Evolutionary conservation across 2,888 invertebrate genomes (phyloP).

Genomic region (Dinocampus coccinellae): DNA sequence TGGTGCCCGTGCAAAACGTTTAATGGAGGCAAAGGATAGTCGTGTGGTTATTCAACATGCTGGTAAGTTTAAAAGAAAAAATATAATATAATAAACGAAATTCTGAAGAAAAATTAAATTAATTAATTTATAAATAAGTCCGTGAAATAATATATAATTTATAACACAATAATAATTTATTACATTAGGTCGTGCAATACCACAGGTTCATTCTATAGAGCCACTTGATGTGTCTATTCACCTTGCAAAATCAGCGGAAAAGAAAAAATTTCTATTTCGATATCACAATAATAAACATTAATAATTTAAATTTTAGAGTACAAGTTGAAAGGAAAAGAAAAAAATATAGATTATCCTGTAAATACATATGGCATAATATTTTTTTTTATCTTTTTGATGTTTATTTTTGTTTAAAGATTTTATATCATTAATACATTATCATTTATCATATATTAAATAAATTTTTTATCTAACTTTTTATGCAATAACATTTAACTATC

Average conservation of each 20-base stretch:
- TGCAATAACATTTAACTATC: neutral
- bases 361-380: neutral
- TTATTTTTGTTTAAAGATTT: neutral
- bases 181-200: neutral
- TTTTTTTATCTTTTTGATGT: neutral
- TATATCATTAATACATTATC: neutral
- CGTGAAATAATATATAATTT: constrained; percentile 5
- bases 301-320: neutral
- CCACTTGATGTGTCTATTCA: constrained; percentile 49
- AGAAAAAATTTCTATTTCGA: constrained; percentile 44
- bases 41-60: constrained; percentile 57
- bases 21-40: constrained; percentile 50
- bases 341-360: neutral
- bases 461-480: neutral
- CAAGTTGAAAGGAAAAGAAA: neutral
- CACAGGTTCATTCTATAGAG: neutral
- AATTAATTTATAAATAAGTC: neutral
- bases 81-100: neutral
- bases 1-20: constrained; percentile 45
- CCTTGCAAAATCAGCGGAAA: constrained; percentile 47
- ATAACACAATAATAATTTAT: neutral
- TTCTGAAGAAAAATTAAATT: neutral
- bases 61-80: constrained; percentile 40
- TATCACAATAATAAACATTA: neutral
- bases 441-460: neutral